Base-by-base conservation (phyloP, 2,888 invertebrate species). In the Andrena minutula region DNA sequence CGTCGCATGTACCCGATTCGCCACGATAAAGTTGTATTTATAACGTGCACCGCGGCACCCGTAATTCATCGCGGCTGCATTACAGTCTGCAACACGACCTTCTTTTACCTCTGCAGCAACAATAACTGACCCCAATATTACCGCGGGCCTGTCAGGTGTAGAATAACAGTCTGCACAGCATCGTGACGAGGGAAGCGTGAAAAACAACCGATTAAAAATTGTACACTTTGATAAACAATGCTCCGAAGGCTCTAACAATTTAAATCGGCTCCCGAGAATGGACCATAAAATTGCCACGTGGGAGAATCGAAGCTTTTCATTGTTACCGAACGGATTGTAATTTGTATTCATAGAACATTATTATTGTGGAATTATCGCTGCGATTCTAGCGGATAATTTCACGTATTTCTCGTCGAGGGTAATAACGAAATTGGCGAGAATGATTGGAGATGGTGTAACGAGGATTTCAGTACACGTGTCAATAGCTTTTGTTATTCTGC, bases 101-200 rank as follows among this genome's bases (percentile, higher is more conserved):
- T 60, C 49, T 10, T 35, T 16, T 66, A 76, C 69, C 61, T 76
- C 56, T 16, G 56, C 28, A 16, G 56, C 28, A 35, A 56, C 69
- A 83, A 76, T 70, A 58, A 28, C 56, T 53, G 66, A 66, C 66
- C 70, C 66, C 65, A 56, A 60, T 49, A 68, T 73, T 66, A 47
- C 28, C 8, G 49, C 35, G 32, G n/a, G 23, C 41, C n/a, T 35
- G 16, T n/a, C 20, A 35, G 49, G 3, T 61, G 23, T 4, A 20
- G 51, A 30, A 49, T 12, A 8, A 12, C 20, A 35, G 53, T 23
- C 20, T 16, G 2, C n/a, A 1, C 16, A 12, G 28, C 35, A 3
- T 41, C 6, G 8, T 8, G 30, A 23, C 10, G n/a, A n/a, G 12
- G 56, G 56, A 26, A 23, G 2, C 8, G 53, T 7, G 16, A 35